Evolutionary conservation across 2,113 vertebrate genomes (phyloP), one percentile per base, ranked within the genome.

Genomic region (Sprattus sprattus): DNA sequence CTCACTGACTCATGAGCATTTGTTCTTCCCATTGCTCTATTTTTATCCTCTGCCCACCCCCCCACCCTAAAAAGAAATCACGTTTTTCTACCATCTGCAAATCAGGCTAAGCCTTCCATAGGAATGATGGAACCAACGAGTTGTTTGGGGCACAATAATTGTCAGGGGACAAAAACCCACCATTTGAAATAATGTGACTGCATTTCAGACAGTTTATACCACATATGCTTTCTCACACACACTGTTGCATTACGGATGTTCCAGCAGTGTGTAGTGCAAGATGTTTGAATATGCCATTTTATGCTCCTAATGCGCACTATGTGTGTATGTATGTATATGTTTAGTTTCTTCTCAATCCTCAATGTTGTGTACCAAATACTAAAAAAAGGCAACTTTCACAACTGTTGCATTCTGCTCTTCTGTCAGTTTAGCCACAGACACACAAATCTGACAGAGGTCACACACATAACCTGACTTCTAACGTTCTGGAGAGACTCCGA

Each of bases 41-140:
- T 49, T 5, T 83, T 85, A 87, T 84, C 88, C 18, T 15, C 39
- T 39, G 39, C 39, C 13, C 87, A 3, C 64, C 64, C 20, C 22
- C 64, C 25, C 20, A 4, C 64, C 25, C 28, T 2, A 39, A 39
- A 71, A 28, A 13, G 8, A 91, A 88, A 91, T 91, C 88, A 86
- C 88, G 91, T 91, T 90, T 90, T 90, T 85, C 82, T 91, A 92
- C 89, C 91, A 86, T 91, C 90, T 85, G 83, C 88, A 92, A 89
- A 91, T 86, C 87, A 88, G 4, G 45, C 91, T 92, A 89, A 92
- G 91, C 91, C 92, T 92, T 91, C 92, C 87, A 92, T 89, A 88
- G 88, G 80, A 83, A 85, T 86, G 89, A 64, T 84, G 89, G 89
- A 82, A 64, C 85, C 2, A 81, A 81, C 85, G 81, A 82, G 84